Base-by-base conservation (phyloP, 2,797 vertebrate genomes). In the Setipinna tenuifilis region DNA sequence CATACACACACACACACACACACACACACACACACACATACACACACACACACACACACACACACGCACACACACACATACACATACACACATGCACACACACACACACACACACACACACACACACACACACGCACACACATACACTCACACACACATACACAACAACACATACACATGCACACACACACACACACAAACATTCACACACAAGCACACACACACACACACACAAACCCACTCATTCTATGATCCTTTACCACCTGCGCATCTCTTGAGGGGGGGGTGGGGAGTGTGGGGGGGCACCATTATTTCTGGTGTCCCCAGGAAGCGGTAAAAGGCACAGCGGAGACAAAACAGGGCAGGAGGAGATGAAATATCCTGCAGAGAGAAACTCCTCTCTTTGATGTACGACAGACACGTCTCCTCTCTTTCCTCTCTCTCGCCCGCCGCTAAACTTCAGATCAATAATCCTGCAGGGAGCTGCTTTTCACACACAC, bases 391-490 rank as follows among this genome's bases (percentile, higher is more conserved):
- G 68, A 92, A 91, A 86, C 83, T 78, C 81, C 87, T 87, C 88
- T 85, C 82, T 94, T 92, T 94, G 92, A 94, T 92, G 88, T 90
- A 86, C 89, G 84, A 84, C 84, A 87, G 71, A 87, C 89, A 89
- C 84, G 80, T 92, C 93, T 93, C 88, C 87, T 85, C 90, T 94
- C 91, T 90, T 86, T 89, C 87, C 89, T 92, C 91, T 89, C 88
- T 6, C 89, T 88, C 84, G 57, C 78, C 87, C 86, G 17, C 17
- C 85, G 92, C 86, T 91, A 89, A 93, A 90, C 88, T 91, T 91
- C 87, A 92, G 94, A 94, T 94, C 92, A 92, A 93, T 94, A 91
- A 90, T 92, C 91, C 90, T 93, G 89, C 92, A 91, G 91, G 89
- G 87, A 91, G 90, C 88, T 35, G 83, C 48, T 91, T 82, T 86